Conservation (phyloP, 2,888 invertebrate genomes). For the Cenopis cana region DNA sequence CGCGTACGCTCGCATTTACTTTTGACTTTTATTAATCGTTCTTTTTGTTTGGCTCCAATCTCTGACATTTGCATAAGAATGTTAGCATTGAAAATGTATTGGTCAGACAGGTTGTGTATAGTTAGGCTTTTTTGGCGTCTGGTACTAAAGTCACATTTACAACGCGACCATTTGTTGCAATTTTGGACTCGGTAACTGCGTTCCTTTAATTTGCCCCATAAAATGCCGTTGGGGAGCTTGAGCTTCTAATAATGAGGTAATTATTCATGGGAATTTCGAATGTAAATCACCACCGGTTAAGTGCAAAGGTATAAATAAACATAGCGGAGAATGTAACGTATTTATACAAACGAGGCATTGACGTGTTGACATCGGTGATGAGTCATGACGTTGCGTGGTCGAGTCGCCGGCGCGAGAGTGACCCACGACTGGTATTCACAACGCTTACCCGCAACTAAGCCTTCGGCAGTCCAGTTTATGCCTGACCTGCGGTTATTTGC, state of each 20-base stretch:
- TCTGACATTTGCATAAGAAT: slow-evolving; percentile 77
- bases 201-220: slow-evolving; percentile 2
- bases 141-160: slow-evolving; percentile 10
- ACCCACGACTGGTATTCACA: slow-evolving; percentile 45
- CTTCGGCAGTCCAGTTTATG: not conserved
- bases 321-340: slow-evolving; percentile 63
- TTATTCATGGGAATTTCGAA: slow-evolving; percentile 52
- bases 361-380: slow-evolving; percentile 72
- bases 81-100: slow-evolving; percentile 58
- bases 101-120: slow-evolving; percentile 49
- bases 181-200: slow-evolving; percentile 2
- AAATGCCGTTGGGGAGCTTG: slow-evolving; percentile 6
- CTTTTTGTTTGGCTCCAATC: slow-evolving; percentile 74
- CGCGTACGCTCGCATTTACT: slow-evolving; percentile 71
- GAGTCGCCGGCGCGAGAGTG: slow-evolving; percentile 50
- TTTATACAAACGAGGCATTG: slow-evolving; percentile 73
- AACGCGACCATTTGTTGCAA: slow-evolving; percentile 17
- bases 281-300: slow-evolving; percentile 59
- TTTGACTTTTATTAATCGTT: slow-evolving; percentile 77
- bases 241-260: slow-evolving; percentile 60
- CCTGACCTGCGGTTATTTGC: not conserved
- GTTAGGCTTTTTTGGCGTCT: slow-evolving; percentile 45
- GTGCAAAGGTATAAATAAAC: slow-evolving; percentile 67
- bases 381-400: slow-evolving; percentile 65
- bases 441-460: not conserved